Base-by-base conservation (phyloP, 2,113 vertebrate genomes). In the Nothobranchius kuhntae region DNA sequence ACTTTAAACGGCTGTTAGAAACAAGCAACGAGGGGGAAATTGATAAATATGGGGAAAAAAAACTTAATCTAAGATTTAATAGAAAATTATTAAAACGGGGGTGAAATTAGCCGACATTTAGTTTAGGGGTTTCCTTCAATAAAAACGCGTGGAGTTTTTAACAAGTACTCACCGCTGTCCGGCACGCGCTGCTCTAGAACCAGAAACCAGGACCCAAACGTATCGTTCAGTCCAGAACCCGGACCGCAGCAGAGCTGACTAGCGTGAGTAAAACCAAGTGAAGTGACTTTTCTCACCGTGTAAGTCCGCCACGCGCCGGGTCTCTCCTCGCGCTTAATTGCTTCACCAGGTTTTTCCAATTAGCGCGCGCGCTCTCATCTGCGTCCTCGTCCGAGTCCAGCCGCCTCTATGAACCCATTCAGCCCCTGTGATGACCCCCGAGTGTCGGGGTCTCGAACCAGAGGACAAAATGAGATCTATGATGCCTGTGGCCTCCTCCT, bases 301-400 rank as follows among this genome's bases (percentile, higher is more conserved):
- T 68, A 71, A 36, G 54, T 53, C 55, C 66, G 15, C 36, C 68
- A 50, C 74, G 67, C 80, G 62, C 81, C 45, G 51, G 73, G 62
- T 56, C 60, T 58, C 64, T 69, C 70, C 71, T 68, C 36, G 56
- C 58, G 62, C 83, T 74, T 84, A 86, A 87, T 88, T 89, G 86
- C 82, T 83, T 68, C 38, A 85, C 82, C 86, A 89, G 85, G 63
- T 87, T 91, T 83, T 86, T 85, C 71, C 87, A 89, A 89, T 88
- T 84, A 90, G 51, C 54, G 75, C 71, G 61, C 66, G 61, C 66
- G 67, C 71, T 71, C 80, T 83, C 82, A 65, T 66, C 36, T 50
- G 62, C 64, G 73, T 86, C 66, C 63, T 58, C 68, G 70, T 86
- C 70, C 48, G 66, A 52, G 70, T 30, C 80, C 53, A 30, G 51